These are phyloP conservation scores for Channa argus DNA, from an alignment of 2,113 vertebrate species.

Conservation along the genomic window DNA sequence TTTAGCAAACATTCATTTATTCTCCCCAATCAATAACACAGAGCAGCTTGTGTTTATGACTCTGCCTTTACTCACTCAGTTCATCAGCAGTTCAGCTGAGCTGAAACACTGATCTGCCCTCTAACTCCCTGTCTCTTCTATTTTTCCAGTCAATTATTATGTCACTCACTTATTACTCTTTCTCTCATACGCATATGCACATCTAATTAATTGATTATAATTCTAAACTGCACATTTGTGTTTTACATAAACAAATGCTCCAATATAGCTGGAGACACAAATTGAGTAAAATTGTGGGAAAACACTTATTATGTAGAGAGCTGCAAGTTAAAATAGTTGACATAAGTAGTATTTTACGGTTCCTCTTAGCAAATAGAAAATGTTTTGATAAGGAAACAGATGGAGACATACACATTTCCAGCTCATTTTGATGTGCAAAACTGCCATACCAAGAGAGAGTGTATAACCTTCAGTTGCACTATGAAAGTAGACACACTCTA, in stretches of 20 bases:
- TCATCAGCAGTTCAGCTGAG: slow-evolving; percentile 77
- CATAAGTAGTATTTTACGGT: slow-evolving; percentile 60
- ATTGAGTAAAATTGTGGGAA: neutral
- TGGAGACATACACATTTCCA: slow-evolving; percentile 61
- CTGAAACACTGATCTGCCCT: slow-evolving; percentile 48
- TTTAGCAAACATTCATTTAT: slow-evolving; percentile 84
- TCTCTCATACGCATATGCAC: neutral
- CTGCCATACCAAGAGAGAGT: slow-evolving; percentile 41
- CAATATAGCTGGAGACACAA: slow-evolving; percentile 2
- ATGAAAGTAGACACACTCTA: slow-evolving; percentile 46
- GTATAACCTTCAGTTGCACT: slow-evolving; percentile 65
- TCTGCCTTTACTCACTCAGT: slow-evolving; percentile 67
- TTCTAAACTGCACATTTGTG: neutral
- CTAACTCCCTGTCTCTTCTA: slow-evolving; percentile 6
- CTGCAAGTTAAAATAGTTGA: slow-evolving; percentile 54
- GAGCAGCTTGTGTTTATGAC: slow-evolving; percentile 78
- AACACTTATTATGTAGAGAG: slow-evolving; percentile 38
- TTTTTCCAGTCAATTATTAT: slow-evolving; percentile 28
- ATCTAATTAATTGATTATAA: slow-evolving; percentile 17
- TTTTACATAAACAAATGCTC: slow-evolving; percentile 14
- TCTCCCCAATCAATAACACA: slow-evolving; percentile 76
- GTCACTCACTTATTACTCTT: slow-evolving; percentile 5
- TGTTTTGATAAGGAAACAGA: slow-evolving; percentile 72
- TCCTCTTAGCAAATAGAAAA: slow-evolving; percentile 54
- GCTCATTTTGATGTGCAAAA: slow-evolving; percentile 61